phyloP scores from a whole-genome alignment of 2,888 invertebrate genomes.

The Norana najaformis region DNA sequence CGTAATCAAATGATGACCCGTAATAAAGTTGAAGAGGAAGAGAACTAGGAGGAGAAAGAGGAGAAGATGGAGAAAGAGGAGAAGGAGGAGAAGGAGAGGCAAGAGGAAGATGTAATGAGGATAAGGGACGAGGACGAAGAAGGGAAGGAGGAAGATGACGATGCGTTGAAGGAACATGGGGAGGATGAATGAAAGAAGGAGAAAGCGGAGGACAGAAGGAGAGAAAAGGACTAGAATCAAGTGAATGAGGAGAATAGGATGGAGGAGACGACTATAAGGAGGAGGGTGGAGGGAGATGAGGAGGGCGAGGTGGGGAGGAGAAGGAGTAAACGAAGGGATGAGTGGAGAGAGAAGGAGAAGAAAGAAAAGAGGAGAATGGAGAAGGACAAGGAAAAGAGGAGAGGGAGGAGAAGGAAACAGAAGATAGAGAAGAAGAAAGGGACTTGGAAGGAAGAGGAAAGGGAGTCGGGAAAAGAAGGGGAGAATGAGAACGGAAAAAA shows the following conservation, averaged over 20 bases:
- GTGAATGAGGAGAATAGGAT: conserved; percentile 21
- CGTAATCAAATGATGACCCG: not conserved
- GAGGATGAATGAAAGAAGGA: no score
- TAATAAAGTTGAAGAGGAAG: not conserved
- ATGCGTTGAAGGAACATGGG: no score
- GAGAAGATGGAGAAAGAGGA: not conserved
- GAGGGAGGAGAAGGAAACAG: not conserved
- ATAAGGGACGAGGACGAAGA: no score
- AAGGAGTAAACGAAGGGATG: not conserved
- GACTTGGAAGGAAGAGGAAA: not conserved
- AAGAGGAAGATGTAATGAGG: no score
- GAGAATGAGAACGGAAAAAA: not conserved
- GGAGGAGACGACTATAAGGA: not conserved
- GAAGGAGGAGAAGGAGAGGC: no score
- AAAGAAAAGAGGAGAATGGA: no score
- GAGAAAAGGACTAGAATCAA: not conserved
- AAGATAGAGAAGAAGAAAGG: conserved; percentile 8
- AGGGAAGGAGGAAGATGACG: no score
- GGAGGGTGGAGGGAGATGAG: not conserved
- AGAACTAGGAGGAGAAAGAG: not conserved
- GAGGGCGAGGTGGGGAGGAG: conserved; percentile 8
- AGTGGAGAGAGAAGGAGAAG: not conserved
- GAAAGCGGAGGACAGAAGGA: no score
- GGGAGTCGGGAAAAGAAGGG: not conserved
- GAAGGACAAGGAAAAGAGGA: conserved; percentile 23